Evolutionary conservation across 2,113 vertebrate species (phyloP), one percentile per base, ranked within the genome.

Genomic region (Heteronetta atricapilla): DNA sequence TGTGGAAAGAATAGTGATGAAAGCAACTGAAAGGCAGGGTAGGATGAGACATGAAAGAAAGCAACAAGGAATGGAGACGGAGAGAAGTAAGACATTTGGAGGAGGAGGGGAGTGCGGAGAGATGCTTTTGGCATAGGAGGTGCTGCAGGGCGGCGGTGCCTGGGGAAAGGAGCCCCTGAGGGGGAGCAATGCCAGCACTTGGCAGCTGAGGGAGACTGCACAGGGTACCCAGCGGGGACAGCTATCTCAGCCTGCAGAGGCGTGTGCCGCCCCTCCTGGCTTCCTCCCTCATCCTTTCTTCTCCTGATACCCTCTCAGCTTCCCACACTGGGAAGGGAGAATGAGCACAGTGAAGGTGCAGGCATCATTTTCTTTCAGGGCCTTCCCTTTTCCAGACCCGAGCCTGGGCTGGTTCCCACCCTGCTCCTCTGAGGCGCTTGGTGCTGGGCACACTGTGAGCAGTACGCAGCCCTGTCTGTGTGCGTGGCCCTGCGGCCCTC

Each of bases 91-190:
- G 38, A 73, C 29, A 17, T 92, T 76, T 17, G 18, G 44, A 26
- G 66, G 53, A 55, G 78, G 42, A 58, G 34, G 31, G 34, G 33
- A 75, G 26, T n/a, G 26, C 16, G 21, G 38, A 66, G 25, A 66
- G 7, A 58, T 44, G 13, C 14, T 87, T 85, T 52, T 0, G 0
- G 4, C 8, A 2, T 46, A 18, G 38, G 13, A 15, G 63, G 7
- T 46, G 25, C 42, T 33, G 67, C 20, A 8, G 3, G 10, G 8
- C 26, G 4, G 17, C 11, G 6, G 62, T 64, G 26, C 26, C 62
- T 64, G 18, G 36, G 38, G 26, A 29, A 64, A 17, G 62, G 62
- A 29, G 26, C 26, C 38, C 26, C 36, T 64, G 62, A 64, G 25
- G 38, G 62, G 16, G 36, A 64, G 17, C 62, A 40, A 38, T 8